A percentile compares a stretch with the other conserved stretches of the same genome.
phyloP scores from a whole-genome alignment of 2,888 invertebrate genomes.

The Drosophila austrosaltans region DNA sequence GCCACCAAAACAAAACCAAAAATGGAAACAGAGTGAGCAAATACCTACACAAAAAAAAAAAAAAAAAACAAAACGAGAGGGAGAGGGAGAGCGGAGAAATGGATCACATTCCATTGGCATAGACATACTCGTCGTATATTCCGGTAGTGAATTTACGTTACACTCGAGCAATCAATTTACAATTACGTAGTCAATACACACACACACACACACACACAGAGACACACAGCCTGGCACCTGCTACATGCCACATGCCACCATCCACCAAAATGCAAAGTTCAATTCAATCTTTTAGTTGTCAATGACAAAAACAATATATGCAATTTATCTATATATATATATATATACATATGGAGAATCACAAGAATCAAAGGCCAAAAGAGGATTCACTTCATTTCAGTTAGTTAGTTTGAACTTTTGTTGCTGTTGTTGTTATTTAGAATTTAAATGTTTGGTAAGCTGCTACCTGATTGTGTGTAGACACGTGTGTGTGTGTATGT shows the following conservation, averaged over 20 bases:
- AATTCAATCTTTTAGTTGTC: conserved; percentile 81
- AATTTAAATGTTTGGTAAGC: conserved; percentile 54
- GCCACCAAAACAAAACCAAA: conserved; percentile 37
- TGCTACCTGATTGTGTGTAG: conserved; percentile 17
- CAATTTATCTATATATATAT: conserved; percentile 19
- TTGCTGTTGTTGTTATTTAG: conserved; percentile 37
- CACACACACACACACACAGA: conserved; percentile 26
- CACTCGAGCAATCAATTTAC: conserved; percentile 74
- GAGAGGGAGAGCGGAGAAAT: conserved; percentile 25
- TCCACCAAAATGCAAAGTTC: conserved; percentile 65
- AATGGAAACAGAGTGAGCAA: not conserved
- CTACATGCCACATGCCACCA: not conserved
- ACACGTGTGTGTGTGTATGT: conserved; percentile 26
- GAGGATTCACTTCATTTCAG: conserved; percentile 37
- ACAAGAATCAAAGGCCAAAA: conserved; percentile 18
- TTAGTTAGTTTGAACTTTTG: conserved; percentile 31
- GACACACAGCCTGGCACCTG: not conserved
- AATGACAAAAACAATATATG: conserved; percentile 71
- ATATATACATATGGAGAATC: not conserved
- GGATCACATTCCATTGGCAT: conserved; percentile 42
- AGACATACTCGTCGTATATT: conserved; percentile 7
- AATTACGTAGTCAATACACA: conserved; percentile 59
- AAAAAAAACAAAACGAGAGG: not conserved
- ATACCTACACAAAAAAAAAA: not conserved
- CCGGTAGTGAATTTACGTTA: conserved; percentile 51